Percentiles rank a stretch among this genome's conserved stretches.
These are phyloP conservation scores for Malurus leucopterus DNA, from an alignment of 2,797 vertebrate genomes.

Conservation along the genomic window DNA sequence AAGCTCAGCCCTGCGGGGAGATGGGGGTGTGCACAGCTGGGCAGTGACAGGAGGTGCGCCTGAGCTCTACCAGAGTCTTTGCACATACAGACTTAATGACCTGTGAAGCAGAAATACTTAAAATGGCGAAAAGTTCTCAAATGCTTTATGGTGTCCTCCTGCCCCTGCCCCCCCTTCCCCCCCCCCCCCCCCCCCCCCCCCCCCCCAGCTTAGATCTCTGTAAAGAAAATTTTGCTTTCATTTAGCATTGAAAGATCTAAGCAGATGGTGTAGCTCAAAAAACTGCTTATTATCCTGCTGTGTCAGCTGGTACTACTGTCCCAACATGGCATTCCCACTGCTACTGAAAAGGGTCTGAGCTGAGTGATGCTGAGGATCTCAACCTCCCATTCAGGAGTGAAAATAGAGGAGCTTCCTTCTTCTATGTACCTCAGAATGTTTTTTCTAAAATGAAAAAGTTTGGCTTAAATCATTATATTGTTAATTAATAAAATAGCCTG, in stretches of 20 bases:
- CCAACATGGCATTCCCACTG: background rate
- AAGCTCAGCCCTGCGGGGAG: background rate
- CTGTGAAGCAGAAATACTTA: background rate
- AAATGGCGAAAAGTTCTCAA: background rate
- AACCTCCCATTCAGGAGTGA: background rate
- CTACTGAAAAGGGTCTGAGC: background rate
- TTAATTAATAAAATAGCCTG: background rate
- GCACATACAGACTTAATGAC: fast-evolving
- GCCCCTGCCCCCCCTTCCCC: fast-evolving
- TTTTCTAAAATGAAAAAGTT: background rate
- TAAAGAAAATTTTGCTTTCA: background rate
- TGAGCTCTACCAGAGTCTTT: fast-evolving
- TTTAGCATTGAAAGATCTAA: background rate
- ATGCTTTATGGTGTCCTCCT: background rate
- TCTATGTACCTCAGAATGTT: background rate
- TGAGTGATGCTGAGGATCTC: background rate
- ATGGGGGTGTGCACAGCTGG: fast-evolving
- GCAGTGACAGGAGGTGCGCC: background rate
- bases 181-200: fast-evolving
- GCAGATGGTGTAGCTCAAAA: background rate
- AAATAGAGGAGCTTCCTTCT: background rate
- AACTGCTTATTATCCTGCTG: background rate
- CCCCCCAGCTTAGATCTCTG: fast-evolving
- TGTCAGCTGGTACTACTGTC: background rate
- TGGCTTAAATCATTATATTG: background rate